Evolutionary conservation across 2,113 vertebrate genomes (phyloP).

Genomic region (rat (Rattus norvegicus)): GRCr8 NC_086019.1:99787501-99788000

Average conservation of each 20-base stretch:
- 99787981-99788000: constrained; percentile 19
- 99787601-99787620: constrained; percentile 22
- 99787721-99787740: background rate
- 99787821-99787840: background rate
- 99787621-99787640: background rate
- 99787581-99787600: background rate
- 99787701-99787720: background rate
- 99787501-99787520: background rate
- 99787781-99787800: background rate
- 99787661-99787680: constrained; percentile 35
- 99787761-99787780: background rate
- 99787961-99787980: constrained; percentile 16
- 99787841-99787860: background rate
- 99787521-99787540: background rate
- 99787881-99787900: background rate
- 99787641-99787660: background rate
- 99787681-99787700: background rate
- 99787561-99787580: background rate
- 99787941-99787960: constrained; percentile 46
- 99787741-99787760: background rate
- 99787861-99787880: background rate
- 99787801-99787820: background rate
- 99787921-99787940: constrained; percentile 19
- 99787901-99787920: background rate
- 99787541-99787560: constrained; percentile 1